Percentiles rank a stretch among this genome's conserved stretches.
Conservation (phyloP, 2,113 vertebrate species). For the Mystacornis crossleyi region DNA sequence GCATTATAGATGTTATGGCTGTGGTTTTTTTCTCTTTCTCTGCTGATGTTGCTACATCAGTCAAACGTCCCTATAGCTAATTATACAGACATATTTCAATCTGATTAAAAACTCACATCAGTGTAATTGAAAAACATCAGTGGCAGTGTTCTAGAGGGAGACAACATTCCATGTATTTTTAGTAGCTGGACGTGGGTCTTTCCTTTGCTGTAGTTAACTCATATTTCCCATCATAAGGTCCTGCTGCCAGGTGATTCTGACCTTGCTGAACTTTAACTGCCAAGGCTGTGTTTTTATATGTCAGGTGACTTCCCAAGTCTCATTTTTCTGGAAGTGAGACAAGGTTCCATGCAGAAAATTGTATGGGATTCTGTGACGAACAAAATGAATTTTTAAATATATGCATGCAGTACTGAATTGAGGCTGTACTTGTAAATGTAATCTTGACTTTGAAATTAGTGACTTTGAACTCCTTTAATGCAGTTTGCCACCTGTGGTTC, state of each 20-base stretch:
- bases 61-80: conserved; percentile 32
- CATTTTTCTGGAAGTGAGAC: neutral
- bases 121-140: conserved; percentile 39
- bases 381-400: neutral
- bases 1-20: conserved; percentile 20
- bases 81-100: conserved; percentile 41
- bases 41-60: conserved; percentile 11
- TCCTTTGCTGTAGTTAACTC: neutral
- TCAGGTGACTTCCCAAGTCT: neutral
- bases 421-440: neutral
- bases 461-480: neutral
- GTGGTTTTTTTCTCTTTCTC: neutral
- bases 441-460: neutral
- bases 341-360: neutral
- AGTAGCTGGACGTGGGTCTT: neutral
- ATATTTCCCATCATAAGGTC: neutral
- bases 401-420: neutral
- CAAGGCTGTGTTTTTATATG: neutral
- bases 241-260: neutral
- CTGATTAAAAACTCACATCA: conserved; percentile 36
- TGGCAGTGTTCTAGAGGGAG: neutral
- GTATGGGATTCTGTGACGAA: neutral
- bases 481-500: neutral
- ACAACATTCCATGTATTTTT: neutral
- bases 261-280: neutral